Evolutionary conservation across 2,113 vertebrate species (phyloP).

Genomic region (Tychaedon coryphoeus): DNA sequence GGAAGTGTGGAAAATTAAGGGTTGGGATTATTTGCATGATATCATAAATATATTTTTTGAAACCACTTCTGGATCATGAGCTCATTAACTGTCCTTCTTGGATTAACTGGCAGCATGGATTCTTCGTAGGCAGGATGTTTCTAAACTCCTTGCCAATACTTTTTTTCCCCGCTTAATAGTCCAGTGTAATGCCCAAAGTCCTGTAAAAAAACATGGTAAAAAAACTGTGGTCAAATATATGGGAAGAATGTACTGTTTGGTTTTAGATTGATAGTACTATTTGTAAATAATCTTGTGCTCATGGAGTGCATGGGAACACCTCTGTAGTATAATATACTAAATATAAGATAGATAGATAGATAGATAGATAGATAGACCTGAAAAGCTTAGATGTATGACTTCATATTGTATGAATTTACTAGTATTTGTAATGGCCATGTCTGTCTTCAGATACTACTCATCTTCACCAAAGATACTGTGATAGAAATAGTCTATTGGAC

Average conservation of each 20-base stretch:
- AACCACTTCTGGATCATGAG: not conserved
- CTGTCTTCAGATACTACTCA: not conserved
- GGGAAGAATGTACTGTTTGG: not conserved
- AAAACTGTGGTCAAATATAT: not conserved
- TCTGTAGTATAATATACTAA: not conserved
- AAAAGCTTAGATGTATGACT: not conserved
- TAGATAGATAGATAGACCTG: not conserved
- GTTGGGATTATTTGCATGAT: not conserved
- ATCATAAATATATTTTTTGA: not conserved
- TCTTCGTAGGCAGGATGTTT: not conserved
- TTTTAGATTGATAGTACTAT: not conserved
- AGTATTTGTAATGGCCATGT: not conserved
- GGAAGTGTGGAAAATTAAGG: not conserved
- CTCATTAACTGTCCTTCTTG: not conserved
- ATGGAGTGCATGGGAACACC: not conserved
- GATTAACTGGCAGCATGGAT: not conserved
- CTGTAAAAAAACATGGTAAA: not conserved
- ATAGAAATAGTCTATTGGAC: not conserved
- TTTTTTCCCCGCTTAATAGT: not conserved
- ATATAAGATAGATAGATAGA: not conserved
- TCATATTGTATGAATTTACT: not conserved
- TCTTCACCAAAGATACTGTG: not conserved
- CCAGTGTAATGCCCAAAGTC: not conserved
- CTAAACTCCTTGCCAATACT: not conserved
- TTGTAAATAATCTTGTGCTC: not conserved